Conservation (phyloP, 2,113 vertebrate species). For the Leiothrix lutea region DNA sequence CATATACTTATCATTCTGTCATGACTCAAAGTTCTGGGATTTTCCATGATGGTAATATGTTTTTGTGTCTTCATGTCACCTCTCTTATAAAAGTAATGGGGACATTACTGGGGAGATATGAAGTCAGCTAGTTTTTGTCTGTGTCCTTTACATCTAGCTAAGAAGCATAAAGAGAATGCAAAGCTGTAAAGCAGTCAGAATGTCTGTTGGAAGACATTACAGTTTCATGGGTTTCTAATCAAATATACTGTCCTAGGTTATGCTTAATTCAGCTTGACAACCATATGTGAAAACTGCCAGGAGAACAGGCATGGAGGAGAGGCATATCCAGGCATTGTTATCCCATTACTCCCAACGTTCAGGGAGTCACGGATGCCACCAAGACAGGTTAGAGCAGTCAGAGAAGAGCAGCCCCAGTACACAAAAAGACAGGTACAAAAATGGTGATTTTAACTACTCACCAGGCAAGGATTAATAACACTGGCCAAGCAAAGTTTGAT, state of each 20-base stretch:
- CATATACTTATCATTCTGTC: not conserved
- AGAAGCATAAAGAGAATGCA: not conserved
- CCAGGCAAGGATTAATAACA: not conserved
- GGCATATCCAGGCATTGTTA: not conserved
- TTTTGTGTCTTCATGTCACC: not conserved
- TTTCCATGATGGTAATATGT: not conserved
- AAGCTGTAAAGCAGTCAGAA: not conserved
- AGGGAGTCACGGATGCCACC: fast-evolving
- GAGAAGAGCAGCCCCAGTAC: not conserved
- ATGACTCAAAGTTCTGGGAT: not conserved
- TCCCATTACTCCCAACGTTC: not conserved
- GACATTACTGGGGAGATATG: not conserved
- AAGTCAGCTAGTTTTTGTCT: not conserved
- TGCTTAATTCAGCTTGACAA: not conserved
- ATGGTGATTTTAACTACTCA: not conserved
- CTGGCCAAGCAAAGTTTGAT: not conserved
- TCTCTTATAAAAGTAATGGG: not conserved
- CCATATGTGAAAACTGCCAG: not conserved
- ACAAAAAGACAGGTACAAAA: not conserved
- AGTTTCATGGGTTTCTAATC: not conserved
- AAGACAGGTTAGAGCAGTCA: not conserved
- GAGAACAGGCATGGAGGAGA: not conserved
- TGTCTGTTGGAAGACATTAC: not conserved
- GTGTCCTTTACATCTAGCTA: not conserved
- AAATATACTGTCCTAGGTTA: not conserved